A percentile compares a stretch with the other conserved stretches of the same genome.
Conservation (phyloP, 2,113 vertebrate species). For the Dryoscopus gambensis region DNA sequence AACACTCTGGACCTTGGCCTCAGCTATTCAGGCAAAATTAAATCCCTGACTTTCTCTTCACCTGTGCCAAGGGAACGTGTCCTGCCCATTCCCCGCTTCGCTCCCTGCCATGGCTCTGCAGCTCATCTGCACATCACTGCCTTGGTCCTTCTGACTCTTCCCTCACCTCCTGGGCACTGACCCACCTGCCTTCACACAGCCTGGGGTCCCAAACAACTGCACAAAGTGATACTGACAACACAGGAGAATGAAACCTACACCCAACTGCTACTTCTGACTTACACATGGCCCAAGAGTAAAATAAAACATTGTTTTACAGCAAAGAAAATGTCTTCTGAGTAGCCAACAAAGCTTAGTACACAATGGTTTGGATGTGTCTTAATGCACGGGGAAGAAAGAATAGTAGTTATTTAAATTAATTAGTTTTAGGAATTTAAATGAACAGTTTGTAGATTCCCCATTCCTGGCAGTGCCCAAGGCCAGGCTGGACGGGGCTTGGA, state of each 20-base stretch:
- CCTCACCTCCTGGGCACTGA: neutral
- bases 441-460: neutral
- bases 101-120: neutral
- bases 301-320: neutral
- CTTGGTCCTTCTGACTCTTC: neutral
- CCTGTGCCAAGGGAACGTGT: fast-evolving
- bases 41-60: neutral
- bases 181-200: neutral
- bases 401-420: neutral
- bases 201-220: neutral
- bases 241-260: neutral
- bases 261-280: neutral
- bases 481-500: neutral
- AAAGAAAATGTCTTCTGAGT: neutral
- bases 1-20: neutral
- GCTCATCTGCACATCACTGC: neutral
- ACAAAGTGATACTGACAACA: neutral
- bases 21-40: neutral
- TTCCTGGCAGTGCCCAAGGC: neutral
- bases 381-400: neutral
- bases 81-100: neutral
- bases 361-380: neutral
- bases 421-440: neutral
- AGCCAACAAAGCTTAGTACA: neutral
- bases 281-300: neutral